These are phyloP conservation scores for Python bivittatus DNA, from an alignment of 2,113 vertebrate species.

Conservation along the genomic window DNA sequence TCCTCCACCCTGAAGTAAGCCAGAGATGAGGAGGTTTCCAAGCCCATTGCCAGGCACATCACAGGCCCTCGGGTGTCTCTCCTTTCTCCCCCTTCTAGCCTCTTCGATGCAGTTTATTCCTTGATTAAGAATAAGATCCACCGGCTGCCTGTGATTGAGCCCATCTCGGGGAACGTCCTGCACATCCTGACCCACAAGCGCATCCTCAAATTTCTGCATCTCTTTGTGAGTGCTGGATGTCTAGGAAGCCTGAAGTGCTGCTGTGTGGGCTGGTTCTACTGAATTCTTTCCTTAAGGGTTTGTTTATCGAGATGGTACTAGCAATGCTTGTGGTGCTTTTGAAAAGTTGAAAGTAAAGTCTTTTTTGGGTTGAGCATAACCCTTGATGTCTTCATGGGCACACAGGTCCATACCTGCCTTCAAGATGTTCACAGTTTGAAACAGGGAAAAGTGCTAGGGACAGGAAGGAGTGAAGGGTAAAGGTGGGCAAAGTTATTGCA, in stretches of 20 bases:
- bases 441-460: neutral
- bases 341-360: neutral
- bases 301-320: neutral
- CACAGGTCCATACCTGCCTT: neutral
- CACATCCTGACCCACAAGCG: constrained; percentile 96
- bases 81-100: constrained; percentile 69
- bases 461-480: neutral
- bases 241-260: neutral
- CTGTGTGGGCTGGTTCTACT: neutral
- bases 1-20: neutral
- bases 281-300: neutral
- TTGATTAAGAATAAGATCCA: constrained; percentile 95
- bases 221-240: constrained; percentile 77
- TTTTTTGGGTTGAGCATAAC: neutral
- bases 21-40: neutral
- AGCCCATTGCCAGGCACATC: neutral
- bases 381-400: too few relatives aligned
- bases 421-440: neutral
- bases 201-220: constrained; percentile 94
- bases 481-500: neutral
- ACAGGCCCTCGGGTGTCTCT: neutral
- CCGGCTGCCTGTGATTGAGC: constrained; percentile 92
- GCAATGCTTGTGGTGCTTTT: neutral
- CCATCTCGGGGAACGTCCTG: constrained; percentile 86
- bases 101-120: constrained; percentile 91